A percentile compares a stretch with the other conserved stretches of the same genome.
These are phyloP conservation scores for Bhutanitis thaidina DNA, from an alignment of 2,888 invertebrate genomes.

Conservation along the genomic window DNA sequence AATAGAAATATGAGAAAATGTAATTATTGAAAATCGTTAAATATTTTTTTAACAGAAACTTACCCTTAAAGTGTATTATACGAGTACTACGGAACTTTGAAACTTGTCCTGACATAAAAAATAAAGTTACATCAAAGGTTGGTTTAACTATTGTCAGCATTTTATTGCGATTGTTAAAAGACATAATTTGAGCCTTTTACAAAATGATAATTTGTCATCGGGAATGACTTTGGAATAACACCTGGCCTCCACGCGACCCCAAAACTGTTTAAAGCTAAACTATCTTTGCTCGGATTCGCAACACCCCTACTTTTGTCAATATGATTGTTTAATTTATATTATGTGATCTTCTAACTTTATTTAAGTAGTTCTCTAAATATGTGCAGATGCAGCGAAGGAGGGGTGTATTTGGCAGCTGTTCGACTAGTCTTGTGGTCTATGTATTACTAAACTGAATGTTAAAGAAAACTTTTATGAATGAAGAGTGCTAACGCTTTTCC, in stretches of 20 bases:
- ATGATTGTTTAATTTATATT: constrained; percentile 76
- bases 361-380: constrained; percentile 75
- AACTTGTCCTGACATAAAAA: background rate
- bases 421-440: constrained; percentile 44
- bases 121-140: constrained; percentile 22
- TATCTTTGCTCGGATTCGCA: constrained; percentile 53
- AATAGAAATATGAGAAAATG: no score
- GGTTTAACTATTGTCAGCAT: constrained; percentile 40
- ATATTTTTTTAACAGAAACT: no score
- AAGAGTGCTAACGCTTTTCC: no score
- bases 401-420: constrained; percentile 54
- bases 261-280: constrained; percentile 26
- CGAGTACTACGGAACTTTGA: no score
- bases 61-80: no score
- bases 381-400: constrained; percentile 63
- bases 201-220: constrained; percentile 74
- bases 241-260: constrained; percentile 72
- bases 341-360: constrained; percentile 73
- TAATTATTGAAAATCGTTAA: no score
- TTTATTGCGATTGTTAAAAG: constrained; percentile 43
- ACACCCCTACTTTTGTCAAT: constrained; percentile 68
- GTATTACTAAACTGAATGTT: background rate
- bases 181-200: constrained; percentile 47
- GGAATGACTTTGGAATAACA: constrained; percentile 50
- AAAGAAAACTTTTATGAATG: no score